Conservation (phyloP, 2,888 invertebrate species). For the Leptopilina syphax region DNA sequence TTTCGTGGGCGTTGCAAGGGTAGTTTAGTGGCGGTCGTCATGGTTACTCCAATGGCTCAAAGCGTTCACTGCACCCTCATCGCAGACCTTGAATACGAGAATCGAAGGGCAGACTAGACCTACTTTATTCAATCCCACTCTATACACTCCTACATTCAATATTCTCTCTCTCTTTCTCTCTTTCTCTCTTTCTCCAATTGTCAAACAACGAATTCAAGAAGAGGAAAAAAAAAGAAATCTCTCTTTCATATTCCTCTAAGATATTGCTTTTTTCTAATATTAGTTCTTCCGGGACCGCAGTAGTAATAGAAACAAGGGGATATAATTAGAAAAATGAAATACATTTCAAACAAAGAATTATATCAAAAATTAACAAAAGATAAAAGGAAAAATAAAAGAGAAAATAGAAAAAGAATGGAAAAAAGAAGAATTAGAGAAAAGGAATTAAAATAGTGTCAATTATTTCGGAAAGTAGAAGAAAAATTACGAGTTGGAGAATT, state of each 20-base stretch:
- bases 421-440: no score
- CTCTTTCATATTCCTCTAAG: background rate
- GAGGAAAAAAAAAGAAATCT: background rate
- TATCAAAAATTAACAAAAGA: no score
- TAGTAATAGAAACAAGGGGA: no score
- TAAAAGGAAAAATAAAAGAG: no score
- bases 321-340: no score
- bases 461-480: no score
- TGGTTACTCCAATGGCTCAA: slow-evolving; percentile 73
- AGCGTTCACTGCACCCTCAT: slow-evolving; percentile 73
- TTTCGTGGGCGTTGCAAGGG: slow-evolving; percentile 73
- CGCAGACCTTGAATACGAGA: slow-evolving; percentile 74
- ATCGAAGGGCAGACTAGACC: slow-evolving; percentile 71
- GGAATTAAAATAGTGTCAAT: no score
- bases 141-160: slow-evolving; percentile 42
- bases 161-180: background rate
- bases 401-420: no score
- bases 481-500: no score
- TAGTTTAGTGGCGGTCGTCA: slow-evolving; percentile 76
- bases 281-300: background rate
- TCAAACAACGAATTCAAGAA: background rate
- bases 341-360: no score
- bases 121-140: slow-evolving; percentile 39
- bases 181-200: slow-evolving; percentile 1
- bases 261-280: slow-evolving; percentile 1